Evolutionary conservation across 2,888 invertebrate genomes (phyloP).

Genomic region (Thereva nobilitata): DNA sequence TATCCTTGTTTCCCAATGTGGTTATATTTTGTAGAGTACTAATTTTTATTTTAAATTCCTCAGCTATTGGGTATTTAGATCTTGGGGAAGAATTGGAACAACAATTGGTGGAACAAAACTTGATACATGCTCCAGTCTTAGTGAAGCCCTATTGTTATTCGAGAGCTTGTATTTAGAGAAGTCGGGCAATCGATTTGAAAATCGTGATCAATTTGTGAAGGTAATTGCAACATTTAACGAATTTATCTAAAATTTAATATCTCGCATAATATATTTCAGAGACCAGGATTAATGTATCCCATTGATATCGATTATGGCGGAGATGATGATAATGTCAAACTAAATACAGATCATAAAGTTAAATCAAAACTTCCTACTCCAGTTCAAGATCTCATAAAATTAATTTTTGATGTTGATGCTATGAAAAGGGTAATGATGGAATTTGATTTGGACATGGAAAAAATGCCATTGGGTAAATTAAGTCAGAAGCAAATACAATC

Average conservation of each 20-base stretch:
- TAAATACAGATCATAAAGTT: conserved; percentile 54
- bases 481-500: conserved; percentile 86
- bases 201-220: conserved; percentile 69
- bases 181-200: conserved; percentile 79
- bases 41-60: conserved; percentile 15
- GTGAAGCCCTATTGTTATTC: conserved; percentile 69
- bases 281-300: conserved; percentile 69
- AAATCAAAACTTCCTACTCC: conserved; percentile 71
- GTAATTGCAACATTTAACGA: conserved; percentile 46
- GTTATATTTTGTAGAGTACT: neutral
- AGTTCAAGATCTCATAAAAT: conserved; percentile 80
- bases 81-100: conserved; percentile 98
- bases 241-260: no score
- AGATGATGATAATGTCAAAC: conserved; percentile 51
- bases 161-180: conserved; percentile 72
- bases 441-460: conserved; percentile 94
- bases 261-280: conserved; percentile 48
- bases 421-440: conserved; percentile 94
- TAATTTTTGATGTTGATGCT: conserved; percentile 86
- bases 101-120: conserved; percentile 79
- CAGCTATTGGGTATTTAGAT: conserved; percentile 80
- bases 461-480: conserved; percentile 97
- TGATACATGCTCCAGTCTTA: conserved; percentile 59
- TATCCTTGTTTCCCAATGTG: neutral
- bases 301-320: conserved; percentile 88